phyloP scores from a whole-genome alignment of 2,888 invertebrate genomes.

The Danaus chrysippus region DNA sequence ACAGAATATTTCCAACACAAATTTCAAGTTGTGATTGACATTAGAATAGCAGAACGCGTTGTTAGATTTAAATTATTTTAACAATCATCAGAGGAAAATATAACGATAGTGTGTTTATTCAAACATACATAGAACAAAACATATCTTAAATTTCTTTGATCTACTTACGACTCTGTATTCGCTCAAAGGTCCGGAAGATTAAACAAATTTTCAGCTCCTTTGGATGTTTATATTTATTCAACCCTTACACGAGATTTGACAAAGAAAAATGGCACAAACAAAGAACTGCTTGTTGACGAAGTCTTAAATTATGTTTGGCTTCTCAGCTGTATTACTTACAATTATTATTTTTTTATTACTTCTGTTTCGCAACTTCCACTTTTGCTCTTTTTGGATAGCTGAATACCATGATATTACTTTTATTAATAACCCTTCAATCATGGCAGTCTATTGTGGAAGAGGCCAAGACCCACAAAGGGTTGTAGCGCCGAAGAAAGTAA shows the following conservation, averaged over 20 bases:
- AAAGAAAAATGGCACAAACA: constrained; percentile 50
- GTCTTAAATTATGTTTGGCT: neutral
- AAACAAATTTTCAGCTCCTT: constrained; percentile 17
- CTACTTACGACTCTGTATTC: constrained; percentile 12
- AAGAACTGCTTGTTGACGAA: constrained; percentile 7
- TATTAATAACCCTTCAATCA: too few species aligned
- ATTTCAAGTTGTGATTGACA: too few species aligned
- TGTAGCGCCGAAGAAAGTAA: too few species aligned
- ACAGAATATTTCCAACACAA: too few species aligned
- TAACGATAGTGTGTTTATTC: constrained; percentile 14
- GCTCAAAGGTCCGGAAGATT: constrained; percentile 17
- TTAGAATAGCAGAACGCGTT: too few species aligned
- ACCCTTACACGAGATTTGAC: constrained; percentile 55
- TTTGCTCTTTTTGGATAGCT: too few species aligned
- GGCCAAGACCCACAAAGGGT: too few species aligned
- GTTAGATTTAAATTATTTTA: too few species aligned
- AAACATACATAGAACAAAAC: constrained; percentile 16
- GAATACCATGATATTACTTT: too few species aligned
- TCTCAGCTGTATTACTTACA: neutral
- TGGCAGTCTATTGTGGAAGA: too few species aligned
- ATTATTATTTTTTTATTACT: neutral
- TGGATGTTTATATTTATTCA: constrained; percentile 43
- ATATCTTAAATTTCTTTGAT: constrained; percentile 20
- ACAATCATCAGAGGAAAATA: neutral
- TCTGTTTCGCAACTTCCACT: too few species aligned